Base-by-base conservation (phyloP, 2,888 invertebrate species). In the Eupithecia subfuscata region DNA sequence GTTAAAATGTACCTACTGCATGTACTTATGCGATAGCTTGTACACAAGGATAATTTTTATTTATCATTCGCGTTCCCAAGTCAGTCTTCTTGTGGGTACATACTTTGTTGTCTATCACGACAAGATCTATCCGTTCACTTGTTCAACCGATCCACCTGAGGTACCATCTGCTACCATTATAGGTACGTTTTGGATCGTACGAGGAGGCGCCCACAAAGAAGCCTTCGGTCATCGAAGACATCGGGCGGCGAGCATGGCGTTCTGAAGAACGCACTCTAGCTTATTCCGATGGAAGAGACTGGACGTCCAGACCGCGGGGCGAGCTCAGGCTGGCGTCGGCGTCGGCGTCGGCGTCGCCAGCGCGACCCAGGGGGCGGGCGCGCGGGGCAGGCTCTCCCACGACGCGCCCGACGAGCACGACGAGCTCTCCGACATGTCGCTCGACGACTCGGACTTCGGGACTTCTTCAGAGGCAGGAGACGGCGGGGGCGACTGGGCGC, bases 221-320 rank as follows among this genome's bases (percentile, higher is more conserved):
- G 60, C 6, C 22, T 60, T 60, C 60, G 60, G 60, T 60, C 60
- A 60, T 60, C 25, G 60, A 60, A 60, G 64, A 34, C 34, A n/a
- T 34, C 64, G 34, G 64, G 60, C 34, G 64, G 34, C 64, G 64
- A 30, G 9, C 34, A 1, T 9, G 9, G 64, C 64, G 64, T 2
- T 34, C 18, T 9, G 34, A 18, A 16, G 34, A 34, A 34, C 18
- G 64, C 30, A n/a, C 3, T 18, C 18, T 14, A 34, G 64, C 34
- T 34, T 56, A 18, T 34, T 34, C 64, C 34, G 30, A 30, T 8
- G 64, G 30, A 64, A 34, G 64, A 64, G 64, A 9, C 64, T 30
- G 4, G 5, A 7, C 34, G 34, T 34, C 18, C 18, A 48, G 16
- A 18, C 25, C 16, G 8, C 64, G 37, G 14, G 37, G 5, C 34